phyloP scores from a whole-genome alignment of 2,113 vertebrate genomes.

The mouse (Mus musculus) region GRCm39 chr15:92147001-92147500 shows the following conservation, averaged over 20 bases:
- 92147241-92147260: neutral
- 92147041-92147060: too few relatives aligned
- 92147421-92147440: too few relatives aligned
- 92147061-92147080: neutral
- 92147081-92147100: neutral
- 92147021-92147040: too few relatives aligned
- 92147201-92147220: conserved; percentile 28
- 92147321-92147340: neutral
- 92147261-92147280: neutral
- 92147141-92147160: neutral
- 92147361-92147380: neutral
- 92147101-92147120: conserved; percentile 1
- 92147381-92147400: neutral
- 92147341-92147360: neutral
- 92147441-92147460: neutral
- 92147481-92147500: neutral
- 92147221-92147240: neutral
- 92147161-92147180: neutral
- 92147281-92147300: neutral
- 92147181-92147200: neutral
- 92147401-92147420: neutral
- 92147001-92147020: too few relatives aligned
- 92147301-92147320: neutral
- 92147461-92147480: neutral
- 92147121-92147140: neutral